Base-by-base conservation (phyloP, 2,888 invertebrate genomes). In the Lagria hirta region DNA sequence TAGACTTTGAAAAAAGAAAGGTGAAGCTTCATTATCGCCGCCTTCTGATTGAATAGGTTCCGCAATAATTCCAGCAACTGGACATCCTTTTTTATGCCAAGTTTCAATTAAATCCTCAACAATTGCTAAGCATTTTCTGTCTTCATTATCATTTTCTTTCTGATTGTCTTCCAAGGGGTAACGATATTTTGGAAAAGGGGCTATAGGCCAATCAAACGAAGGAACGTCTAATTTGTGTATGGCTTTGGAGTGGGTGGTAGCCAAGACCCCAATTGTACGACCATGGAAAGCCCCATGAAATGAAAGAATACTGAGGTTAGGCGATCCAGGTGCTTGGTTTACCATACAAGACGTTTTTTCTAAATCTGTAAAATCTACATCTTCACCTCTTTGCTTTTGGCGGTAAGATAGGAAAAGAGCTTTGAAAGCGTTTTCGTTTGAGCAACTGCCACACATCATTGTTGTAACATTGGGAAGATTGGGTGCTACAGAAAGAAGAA, bases 41-140 rank as follows among this genome's bases (percentile, higher is more conserved):
- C 99, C 98, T 75, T 99, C 99, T 0, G 93, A 84, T 71, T 98
- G 98, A 53, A 99, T 96, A 0, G 99, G 98, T 70, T 99, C 99
- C 1, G 95, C 79, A 5, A 96, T 81, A 7, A 97, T 77, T 5
- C 94, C 99, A 13, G 94, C 97, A 0, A 99, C 93, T 1, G 91
- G 90, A 22, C 72, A 71, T 15, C 78, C 81, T 50, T 80, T 81
- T 49, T 81, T 83, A n/a, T 80, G 78, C 63, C 82, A 91, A 50
- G 79, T 69, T 7, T 81, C 79, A 49, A 96, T 86, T 21, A 86
- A 65, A 35, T 86, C 86, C 57, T 85, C 83, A 0, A 90, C 86
- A 70, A 78, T 74, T 22, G 76, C 79, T 23, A 84, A 71, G 52
- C 82, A 82, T 54, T 76, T 82, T 54, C 82, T 75, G 71, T 99